Conservation (phyloP, 2,797 vertebrate species). For the Macropus fuliginosus region DNA sequence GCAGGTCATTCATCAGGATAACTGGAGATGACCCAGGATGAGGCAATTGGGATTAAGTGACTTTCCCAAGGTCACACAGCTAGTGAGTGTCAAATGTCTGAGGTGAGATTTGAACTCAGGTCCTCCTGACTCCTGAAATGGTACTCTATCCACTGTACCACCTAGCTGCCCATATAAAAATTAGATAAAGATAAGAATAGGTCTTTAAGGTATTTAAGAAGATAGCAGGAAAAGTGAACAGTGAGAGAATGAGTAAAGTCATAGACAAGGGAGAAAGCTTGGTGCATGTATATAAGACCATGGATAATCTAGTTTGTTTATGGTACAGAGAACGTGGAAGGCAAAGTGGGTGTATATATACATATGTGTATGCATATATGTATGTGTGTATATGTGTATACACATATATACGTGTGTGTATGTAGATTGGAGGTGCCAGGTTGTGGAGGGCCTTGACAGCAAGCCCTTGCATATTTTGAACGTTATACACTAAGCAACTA, state of each 20-base stretch:
- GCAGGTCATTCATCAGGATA: too few species aligned
- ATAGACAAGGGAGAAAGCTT: background rate
- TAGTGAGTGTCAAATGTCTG: too few species aligned
- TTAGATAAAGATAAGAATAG: background rate
- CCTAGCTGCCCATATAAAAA: background rate
- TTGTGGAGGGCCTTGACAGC: background rate
- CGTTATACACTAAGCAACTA: background rate
- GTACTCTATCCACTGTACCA: too few species aligned
- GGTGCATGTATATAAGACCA: background rate
- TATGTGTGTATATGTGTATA: background rate
- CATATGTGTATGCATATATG: too few species aligned
- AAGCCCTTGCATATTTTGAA: background rate
- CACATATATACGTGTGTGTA: background rate
- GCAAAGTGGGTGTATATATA: background rate
- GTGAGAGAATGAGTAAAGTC: background rate
- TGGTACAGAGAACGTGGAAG: background rate
- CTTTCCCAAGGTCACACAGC: too few species aligned
- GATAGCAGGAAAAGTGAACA: background rate
- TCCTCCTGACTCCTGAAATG: too few species aligned
- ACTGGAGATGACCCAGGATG: too few species aligned
- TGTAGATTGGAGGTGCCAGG: background rate
- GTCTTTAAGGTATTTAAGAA: background rate
- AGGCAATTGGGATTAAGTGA: too few species aligned
- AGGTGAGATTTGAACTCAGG: too few species aligned
- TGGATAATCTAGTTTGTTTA: background rate